Evolutionary conservation across 2,888 invertebrate species (phyloP), one percentile per base, ranked within the genome.

Genomic region (Lepas anatifera): DNA sequence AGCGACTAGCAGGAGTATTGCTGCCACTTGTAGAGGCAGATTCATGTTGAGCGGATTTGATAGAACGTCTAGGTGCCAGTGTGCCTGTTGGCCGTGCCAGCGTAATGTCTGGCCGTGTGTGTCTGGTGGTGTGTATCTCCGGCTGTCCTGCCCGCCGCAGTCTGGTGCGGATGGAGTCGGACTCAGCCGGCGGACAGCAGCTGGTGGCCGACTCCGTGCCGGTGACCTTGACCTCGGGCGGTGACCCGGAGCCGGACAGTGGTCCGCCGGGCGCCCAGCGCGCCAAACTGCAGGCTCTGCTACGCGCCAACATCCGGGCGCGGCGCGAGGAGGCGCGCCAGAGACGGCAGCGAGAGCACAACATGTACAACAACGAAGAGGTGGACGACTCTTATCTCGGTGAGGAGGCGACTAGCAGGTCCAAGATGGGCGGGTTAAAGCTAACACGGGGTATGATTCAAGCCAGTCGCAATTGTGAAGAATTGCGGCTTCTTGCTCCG

Each of bases 311-410:
- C 79, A 92, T 94, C 76, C 85, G 85, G 3, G 83, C 85, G 73
- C 87, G 87, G 76, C 82, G 90, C 68, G 85, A 86, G 50, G 83
- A 87, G 71, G 87, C 89, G 75, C 86, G 91, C 85, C 83, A 85
- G 70, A 85, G 87, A 75, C 85, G 86, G 68, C 80, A 85, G 39
- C 85, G 87, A 71, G 79, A 81, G 68, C 77, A 77, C 71, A 75
- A 76, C 43, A 71, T 80, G 63, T 78, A 73, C 22, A 71, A 80
- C 70, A 79, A 78, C 70, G 80, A 80, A 72, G 77, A 78, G 74
- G 77, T 77, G 73, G 75, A 58, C 8, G 58, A 58, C 32, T 18
- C 25, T 6, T 58, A 58, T 22, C 58, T 58, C 2, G 58, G 58
- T 58, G 29, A 35, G 58, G 32, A 2, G 3, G 29, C 41, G 41